Evolutionary conservation across 2,888 invertebrate species (phyloP), one percentile per base, ranked within the genome.

Genomic region (Abrostola triplasia): DNA sequence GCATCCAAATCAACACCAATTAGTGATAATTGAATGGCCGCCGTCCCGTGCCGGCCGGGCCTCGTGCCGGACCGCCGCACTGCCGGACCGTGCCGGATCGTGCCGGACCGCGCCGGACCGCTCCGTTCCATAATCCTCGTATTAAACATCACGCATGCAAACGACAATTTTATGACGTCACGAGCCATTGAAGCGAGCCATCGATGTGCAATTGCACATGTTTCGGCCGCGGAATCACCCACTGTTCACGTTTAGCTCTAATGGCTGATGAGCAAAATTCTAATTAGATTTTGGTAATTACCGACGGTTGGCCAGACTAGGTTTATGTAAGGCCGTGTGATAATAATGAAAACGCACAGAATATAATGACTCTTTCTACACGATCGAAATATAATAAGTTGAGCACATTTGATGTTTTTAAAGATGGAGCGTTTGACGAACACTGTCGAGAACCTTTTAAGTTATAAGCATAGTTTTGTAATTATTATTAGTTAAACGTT

Each of bases 1-100:
- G 63, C 71, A 73, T 70, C 60, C 66, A 70, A 79, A 80, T 80
- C 73, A 77, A 74, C 72, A 71, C 65, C 73, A 79, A 82, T 83
- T 78, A 79, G 64, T 62, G 57, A 59, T 77, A 76, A 81, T 77
- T 76, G 71, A 71, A 77, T 59, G 11, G 13, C 6, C 6, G 8
- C 41, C 42, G 11, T 6, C n/a, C 42, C 37, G 35, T 5, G 11
- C 36, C 13, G 35, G n/a, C 4, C 10, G 36, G 37, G 37, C 5
- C 8, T 12, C 37, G 35, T 0, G 1, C 42, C 38, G 9, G 37
- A 7, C 41, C 11, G 44, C 11, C 40, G 40, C 10, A 5, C 44
- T n/a, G 44, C 12, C 10, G 6, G 10, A 10, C 11, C 13, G 40
- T 5, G 9, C 9, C 10, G 6, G 10, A 10, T 1, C 13, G 40